Percentiles rank a stretch among this genome's conserved stretches.
Conservation (phyloP, 1,140 invertebrate genomes). For the Aporrectodea caliginosa region DNA sequence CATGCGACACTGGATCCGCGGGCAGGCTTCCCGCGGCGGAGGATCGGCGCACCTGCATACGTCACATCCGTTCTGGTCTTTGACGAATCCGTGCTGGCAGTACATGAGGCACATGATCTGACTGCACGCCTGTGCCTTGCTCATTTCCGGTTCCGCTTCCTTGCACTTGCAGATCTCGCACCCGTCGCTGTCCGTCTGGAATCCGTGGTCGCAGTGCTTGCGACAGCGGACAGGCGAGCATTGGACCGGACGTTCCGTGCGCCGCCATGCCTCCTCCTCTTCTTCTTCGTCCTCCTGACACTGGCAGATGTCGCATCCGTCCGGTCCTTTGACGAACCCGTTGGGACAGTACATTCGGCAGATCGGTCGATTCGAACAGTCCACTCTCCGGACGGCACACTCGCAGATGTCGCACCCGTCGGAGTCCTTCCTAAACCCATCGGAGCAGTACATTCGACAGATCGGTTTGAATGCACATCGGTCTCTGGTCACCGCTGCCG, state of each 20-base stretch:
- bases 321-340: constrained; percentile 7
- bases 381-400: not conserved
- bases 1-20: not conserved
- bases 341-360: constrained; percentile 16
- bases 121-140: not conserved
- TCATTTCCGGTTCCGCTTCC: not conserved
- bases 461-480: not conserved
- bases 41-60: constrained; percentile 15
- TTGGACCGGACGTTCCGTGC: not conserved
- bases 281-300: not conserved
- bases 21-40: not conserved
- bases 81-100: constrained; percentile 20
- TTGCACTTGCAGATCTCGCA: constrained; percentile 23
- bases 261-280: not conserved
- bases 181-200: constrained; percentile 19
- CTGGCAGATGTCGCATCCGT: constrained; percentile 26
- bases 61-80: constrained; percentile 19
- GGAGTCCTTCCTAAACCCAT: constrained; percentile 13
- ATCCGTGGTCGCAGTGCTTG: constrained; percentile 24
- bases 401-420: constrained; percentile 25
- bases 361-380: not conserved
- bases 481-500: not conserved
- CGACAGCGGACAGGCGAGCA: constrained; percentile 12
- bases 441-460: constrained; percentile 17
- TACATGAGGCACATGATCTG: constrained; percentile 22